These are phyloP conservation scores for Gymnocheta viridis DNA, from an alignment of 2,888 invertebrate species.

Conservation along the genomic window DNA sequence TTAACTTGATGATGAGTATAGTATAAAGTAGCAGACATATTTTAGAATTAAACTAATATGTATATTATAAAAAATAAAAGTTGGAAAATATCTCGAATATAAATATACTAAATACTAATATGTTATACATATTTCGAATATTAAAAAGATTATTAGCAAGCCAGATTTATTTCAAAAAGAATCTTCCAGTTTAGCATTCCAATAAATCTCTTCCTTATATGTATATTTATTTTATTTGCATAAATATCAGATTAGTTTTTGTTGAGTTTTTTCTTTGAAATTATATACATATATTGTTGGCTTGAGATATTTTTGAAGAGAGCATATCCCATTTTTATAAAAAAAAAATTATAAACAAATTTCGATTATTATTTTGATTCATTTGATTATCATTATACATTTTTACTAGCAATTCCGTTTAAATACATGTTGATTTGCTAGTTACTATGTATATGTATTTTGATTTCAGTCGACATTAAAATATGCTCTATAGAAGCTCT, in stretches of 20 bases:
- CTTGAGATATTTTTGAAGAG: not conserved
- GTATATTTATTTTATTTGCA: not conserved
- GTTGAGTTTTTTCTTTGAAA: not conserved
- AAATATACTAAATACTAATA: too few species aligned
- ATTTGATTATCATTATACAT: too few species aligned
- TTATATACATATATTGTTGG: not conserved
- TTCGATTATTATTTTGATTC: not conserved
- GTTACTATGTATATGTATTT: not conserved
- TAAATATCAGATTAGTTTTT: not conserved
- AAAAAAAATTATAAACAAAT: not conserved
- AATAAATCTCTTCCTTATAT: slow-evolving; percentile 27
- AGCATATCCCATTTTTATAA: not conserved
- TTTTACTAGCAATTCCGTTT: not conserved
- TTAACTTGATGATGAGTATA: slow-evolving; percentile 35
- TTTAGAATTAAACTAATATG: slow-evolving; percentile 37
- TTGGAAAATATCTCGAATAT: too few species aligned
- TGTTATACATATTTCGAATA: slow-evolving; percentile 60
- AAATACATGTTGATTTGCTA: not conserved
- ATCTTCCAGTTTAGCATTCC: slow-evolving; percentile 38
- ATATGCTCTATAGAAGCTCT: slow-evolving; percentile 11
- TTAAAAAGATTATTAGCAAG: not conserved
- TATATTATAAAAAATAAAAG: too few species aligned
- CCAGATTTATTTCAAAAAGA: slow-evolving; percentile 23
- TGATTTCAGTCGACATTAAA: not conserved
- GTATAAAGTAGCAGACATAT: slow-evolving; percentile 32